Evolutionary conservation across 2,113 vertebrate genomes (phyloP), one percentile per base, ranked within the genome.

Genomic region (Anoura caudifer): DNA sequence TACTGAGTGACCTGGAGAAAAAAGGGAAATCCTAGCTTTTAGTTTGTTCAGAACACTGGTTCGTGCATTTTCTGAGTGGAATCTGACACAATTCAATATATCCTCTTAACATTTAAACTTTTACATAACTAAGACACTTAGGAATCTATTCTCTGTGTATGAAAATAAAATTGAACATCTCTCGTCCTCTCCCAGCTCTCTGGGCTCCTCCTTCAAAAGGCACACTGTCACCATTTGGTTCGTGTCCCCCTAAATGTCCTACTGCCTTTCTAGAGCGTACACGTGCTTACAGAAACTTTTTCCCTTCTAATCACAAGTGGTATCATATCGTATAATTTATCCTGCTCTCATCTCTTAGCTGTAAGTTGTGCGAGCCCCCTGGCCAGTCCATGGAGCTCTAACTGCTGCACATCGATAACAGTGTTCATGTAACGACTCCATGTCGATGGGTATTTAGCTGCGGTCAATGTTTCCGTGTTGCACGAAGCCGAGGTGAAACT

Each of bases 1-100:
- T 99, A 99, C 94, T 99, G 99, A 95, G 99, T 99, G 97, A 99
- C 99, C 99, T 99, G 97, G n/a, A 88, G 91, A 3, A 75, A 75
- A 69, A 95, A 95, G 83, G 56, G n/a, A 75, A 76, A 90, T 0
- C 9, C 24, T 7, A 26, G 20, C 17, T 92, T 59, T 79, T 7
- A 70, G 14, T 50, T 81, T 36, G 67, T 69, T 80, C 5, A 38
- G 76, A 93, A 75, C 7, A 33, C 0, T 1, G 28, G 20, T 22
- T 11, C 0, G 1, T 9, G 76, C 43, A 6, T 90, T 91, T 86
- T 72, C 52, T 84, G 22, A 88, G 43, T 28, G 12, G 72, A 90
- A 70, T 72, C 15, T n/a, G 59, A 54, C 31, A 70, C 36, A 79
- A 38, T 54, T n/a, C 33, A 77, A 72, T 52, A 50, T 80, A 76